Evolutionary conservation across 2,113 vertebrate species (phyloP).

Genomic region (Psilopogon haemacephalus): DNA sequence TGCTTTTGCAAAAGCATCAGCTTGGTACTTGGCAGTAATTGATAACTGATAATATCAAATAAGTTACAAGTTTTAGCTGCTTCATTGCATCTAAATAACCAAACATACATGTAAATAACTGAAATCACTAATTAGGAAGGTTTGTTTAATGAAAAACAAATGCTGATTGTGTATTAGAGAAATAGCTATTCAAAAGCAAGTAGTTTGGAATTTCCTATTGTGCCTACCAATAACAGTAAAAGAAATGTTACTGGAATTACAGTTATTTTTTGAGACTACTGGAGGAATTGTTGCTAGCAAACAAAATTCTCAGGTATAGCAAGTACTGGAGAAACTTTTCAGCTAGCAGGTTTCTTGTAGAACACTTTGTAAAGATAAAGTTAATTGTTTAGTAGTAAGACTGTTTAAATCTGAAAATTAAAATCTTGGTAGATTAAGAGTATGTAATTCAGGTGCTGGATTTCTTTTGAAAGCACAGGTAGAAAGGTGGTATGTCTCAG

Average conservation of each 20-base stretch:
- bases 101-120: not conserved
- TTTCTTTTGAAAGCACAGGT: not conserved
- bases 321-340: not conserved
- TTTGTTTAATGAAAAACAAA: not conserved
- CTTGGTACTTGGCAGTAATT: not conserved
- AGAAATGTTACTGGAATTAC: not conserved
- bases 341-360: not conserved
- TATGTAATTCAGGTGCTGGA: not conserved
- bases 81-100: not conserved
- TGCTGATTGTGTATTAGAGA: not conserved
- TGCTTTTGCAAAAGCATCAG: not conserved
- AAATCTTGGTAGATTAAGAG: not conserved
- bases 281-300: not conserved
- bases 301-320: not conserved
- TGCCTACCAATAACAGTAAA: not conserved
- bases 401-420: not conserved
- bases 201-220: not conserved
- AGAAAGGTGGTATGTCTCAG: not conserved
- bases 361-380: not conserved
- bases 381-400: not conserved
- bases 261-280: not conserved
- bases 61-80: not conserved
- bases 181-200: not conserved
- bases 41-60: not conserved
- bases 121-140: not conserved